phyloP scores from a whole-genome alignment of 2,888 invertebrate genomes.

The Chrysolina haemoptera region DNA sequence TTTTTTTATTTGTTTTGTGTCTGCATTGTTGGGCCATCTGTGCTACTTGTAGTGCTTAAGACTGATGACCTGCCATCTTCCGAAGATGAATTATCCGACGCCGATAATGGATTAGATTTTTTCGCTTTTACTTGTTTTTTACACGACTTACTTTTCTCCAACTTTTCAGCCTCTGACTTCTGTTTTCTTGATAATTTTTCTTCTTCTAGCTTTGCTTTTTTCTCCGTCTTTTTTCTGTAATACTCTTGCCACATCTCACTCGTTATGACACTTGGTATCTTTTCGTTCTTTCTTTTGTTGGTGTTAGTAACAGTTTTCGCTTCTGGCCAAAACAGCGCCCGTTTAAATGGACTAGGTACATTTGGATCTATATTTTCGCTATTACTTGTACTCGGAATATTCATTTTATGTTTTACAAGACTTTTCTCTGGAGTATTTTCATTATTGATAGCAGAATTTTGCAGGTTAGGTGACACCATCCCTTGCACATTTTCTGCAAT shows the following conservation, averaged over 20 bases:
- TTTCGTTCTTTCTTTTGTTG: not conserved
- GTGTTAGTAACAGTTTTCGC: not conserved
- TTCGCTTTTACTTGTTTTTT: slow-evolving; percentile 17
- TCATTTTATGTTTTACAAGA: not conserved
- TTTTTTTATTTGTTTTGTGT: slow-evolving; percentile 8
- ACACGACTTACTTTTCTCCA: slow-evolving; percentile 8
- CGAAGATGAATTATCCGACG: slow-evolving; percentile 4
- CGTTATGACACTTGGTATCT: slow-evolving; percentile 9
- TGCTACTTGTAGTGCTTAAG: slow-evolving; percentile 21
- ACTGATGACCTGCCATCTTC: slow-evolving; percentile 14
- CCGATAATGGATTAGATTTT: slow-evolving; percentile 22
- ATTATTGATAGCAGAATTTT: not conserved
- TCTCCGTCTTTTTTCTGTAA: slow-evolving; percentile 16
- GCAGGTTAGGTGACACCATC: not conserved
- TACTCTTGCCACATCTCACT: slow-evolving; percentile 24
- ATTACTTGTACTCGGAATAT: not conserved
- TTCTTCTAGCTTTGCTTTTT: slow-evolving; percentile 17
- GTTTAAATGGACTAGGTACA: not conserved
- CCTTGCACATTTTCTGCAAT: not conserved
- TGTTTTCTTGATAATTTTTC: slow-evolving; percentile 24
- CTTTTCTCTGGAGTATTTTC: not conserved
- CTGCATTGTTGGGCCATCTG: slow-evolving; percentile 22
- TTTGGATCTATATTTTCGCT: not conserved
- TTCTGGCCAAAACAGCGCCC: not conserved
- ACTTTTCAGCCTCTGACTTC: slow-evolving; percentile 10